Evolutionary conservation across 2,797 vertebrate genomes (phyloP).

Genomic region (Eidolon dupreanum): DNA sequence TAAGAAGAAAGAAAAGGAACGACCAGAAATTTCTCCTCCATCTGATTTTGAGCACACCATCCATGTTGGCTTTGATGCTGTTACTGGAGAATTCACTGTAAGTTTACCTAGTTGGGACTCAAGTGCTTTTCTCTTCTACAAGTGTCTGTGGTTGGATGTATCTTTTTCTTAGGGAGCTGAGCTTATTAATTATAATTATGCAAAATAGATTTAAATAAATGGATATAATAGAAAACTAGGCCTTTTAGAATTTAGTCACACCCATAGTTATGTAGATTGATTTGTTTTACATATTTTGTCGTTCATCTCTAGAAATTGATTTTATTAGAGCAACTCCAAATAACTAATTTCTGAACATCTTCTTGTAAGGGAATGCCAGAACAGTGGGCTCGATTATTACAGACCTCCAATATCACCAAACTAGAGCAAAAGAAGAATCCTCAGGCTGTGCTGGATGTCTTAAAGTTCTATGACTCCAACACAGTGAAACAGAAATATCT

Average conservation of each 20-base stretch:
- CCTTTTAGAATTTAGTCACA: constrained; percentile 24
- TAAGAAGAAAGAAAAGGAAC: constrained; percentile 96
- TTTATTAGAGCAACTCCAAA: constrained; percentile 14
- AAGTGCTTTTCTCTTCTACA: background rate
- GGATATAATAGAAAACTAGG: background rate
- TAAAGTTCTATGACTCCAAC: constrained; percentile 98
- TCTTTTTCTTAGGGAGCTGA: background rate
- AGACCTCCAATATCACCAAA: constrained; percentile 99
- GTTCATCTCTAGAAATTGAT: constrained; percentile 45
- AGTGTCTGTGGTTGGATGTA: constrained; percentile 7
- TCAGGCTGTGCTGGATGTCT: constrained; percentile 96
- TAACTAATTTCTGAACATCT: constrained; percentile 26
- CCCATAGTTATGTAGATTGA: background rate
- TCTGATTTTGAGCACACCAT: constrained; percentile 99
- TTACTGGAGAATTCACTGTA: constrained; percentile 99
- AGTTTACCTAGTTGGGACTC: constrained; percentile 79
- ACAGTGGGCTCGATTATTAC: constrained; percentile 97
- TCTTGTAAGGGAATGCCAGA: constrained; percentile 95
- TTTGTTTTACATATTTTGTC: constrained; percentile 13
- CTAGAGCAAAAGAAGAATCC: constrained; percentile 99
- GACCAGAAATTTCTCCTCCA: constrained; percentile 97
- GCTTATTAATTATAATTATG: background rate
- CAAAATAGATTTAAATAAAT: constrained; percentile 29
- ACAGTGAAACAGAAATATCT: constrained; percentile 98
- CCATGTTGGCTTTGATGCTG: constrained; percentile 98